Percentiles rank a stretch among this genome's conserved stretches.
Conservation (phyloP, 2,888 invertebrate genomes). For the Drosophila anomalipes region DNA sequence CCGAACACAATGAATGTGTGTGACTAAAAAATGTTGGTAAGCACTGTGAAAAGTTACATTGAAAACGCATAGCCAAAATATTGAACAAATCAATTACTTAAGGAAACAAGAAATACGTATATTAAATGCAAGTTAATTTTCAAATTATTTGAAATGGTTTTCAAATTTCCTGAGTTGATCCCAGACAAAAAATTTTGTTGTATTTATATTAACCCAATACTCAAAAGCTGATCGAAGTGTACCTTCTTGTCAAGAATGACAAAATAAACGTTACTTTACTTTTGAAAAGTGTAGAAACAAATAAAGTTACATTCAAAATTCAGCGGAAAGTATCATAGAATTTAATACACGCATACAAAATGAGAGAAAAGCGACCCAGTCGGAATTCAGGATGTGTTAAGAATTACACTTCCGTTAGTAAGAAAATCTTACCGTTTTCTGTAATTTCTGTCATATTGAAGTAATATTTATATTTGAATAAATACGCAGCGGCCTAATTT, state of each 20-base stretch:
- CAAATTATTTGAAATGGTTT: not conserved
- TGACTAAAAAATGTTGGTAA: constrained; percentile 1
- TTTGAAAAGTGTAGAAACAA: constrained; percentile 30
- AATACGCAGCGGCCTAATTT: not conserved
- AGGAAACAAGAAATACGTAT: not conserved
- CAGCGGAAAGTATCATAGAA: constrained; percentile 39
- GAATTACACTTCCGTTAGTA: not conserved
- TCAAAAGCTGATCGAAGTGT: not conserved
- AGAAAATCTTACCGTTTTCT: not conserved
- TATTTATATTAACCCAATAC: not conserved
- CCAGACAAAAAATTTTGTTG: not conserved
- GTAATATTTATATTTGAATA: not conserved
- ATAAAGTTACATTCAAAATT: constrained; percentile 28
- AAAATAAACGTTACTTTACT: not conserved
- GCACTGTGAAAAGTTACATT: constrained; percentile 17
- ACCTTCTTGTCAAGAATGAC: not conserved
- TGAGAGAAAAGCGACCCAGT: not conserved
- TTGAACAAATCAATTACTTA: not conserved
- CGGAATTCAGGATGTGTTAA: not conserved
- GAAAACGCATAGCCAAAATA: too few species aligned
- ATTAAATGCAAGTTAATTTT: not conserved
- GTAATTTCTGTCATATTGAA: not conserved
- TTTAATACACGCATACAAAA: constrained; percentile 33
- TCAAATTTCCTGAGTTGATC: not conserved
- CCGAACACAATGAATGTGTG: constrained; percentile 33